phyloP scores from a whole-genome alignment of 2,888 invertebrate species.

The Limnephilus rhombicus region DNA sequence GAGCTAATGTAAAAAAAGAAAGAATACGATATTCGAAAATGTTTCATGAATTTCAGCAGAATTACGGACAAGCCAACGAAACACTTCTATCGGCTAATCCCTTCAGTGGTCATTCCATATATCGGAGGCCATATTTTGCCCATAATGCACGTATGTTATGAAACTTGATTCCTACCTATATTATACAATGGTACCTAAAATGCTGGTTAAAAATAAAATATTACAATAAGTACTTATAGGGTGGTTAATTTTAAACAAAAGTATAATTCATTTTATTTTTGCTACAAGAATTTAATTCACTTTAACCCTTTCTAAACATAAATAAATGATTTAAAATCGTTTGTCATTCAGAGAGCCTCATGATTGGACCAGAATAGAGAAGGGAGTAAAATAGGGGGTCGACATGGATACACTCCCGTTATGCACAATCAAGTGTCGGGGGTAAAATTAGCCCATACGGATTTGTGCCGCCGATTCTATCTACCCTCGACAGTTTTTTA shows the following conservation, averaged over 20 bases:
- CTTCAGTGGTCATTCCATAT: background rate
- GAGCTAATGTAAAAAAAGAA: too few relatives aligned
- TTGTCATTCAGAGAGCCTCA: background rate
- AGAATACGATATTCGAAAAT: too few relatives aligned
- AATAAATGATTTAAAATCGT: background rate
- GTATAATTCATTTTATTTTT: background rate
- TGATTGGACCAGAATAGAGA: slow-evolving; percentile 23
- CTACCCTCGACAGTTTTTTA: slow-evolving; percentile 24
- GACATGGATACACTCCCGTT: slow-evolving; percentile 33
- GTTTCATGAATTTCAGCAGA: too few relatives aligned
- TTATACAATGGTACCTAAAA: background rate
- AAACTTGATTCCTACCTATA: background rate
- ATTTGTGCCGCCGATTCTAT: slow-evolving; percentile 24
- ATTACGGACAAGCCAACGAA: too few relatives aligned
- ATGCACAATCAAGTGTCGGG: slow-evolving; percentile 48
- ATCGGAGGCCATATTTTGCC: background rate
- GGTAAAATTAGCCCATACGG: slow-evolving; percentile 54
- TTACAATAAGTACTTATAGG: background rate
- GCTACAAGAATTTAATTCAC: background rate
- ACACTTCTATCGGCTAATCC: too few relatives aligned
- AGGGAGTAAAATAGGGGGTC: background rate
- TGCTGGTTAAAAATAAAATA: background rate
- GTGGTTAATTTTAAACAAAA: background rate
- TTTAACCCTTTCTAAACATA: slow-evolving; percentile 8
- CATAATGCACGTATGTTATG: background rate